Evolutionary conservation across 1,140 invertebrate species (phyloP).

Genomic region (Atta colombica): DNA sequence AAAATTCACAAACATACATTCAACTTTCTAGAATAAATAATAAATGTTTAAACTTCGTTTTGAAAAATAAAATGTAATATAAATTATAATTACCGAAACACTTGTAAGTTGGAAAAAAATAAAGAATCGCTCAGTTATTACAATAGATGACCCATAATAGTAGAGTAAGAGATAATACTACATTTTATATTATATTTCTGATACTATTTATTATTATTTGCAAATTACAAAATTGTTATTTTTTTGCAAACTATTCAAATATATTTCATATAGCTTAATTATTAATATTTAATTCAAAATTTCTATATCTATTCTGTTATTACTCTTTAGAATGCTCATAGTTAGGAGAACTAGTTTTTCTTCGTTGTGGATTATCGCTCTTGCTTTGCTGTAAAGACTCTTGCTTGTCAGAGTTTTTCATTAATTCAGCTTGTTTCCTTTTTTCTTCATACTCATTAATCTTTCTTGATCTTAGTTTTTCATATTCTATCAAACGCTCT

Average conservation of each 20-base stretch:
- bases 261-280: background rate
- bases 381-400: background rate
- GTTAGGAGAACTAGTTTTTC: background rate
- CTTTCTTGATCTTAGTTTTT: background rate
- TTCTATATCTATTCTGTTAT: background rate
- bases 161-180: too few species aligned
- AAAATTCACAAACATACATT: too few species aligned
- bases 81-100: too few species aligned
- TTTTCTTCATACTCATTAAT: background rate
- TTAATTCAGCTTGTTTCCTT: background rate
- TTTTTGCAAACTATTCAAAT: background rate
- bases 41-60: too few species aligned
- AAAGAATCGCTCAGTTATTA: too few species aligned
- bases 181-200: background rate
- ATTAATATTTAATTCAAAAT: background rate
- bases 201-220: background rate
- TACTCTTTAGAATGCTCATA: slow-evolving; percentile 4
- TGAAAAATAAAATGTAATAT: too few species aligned
- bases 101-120: too few species aligned
- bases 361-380: background rate
- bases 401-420: background rate
- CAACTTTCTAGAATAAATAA: too few species aligned
- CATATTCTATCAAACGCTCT: background rate
- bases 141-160: too few species aligned
- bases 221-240: background rate